Conservation (phyloP, 1,140 invertebrate species). For the Elymnias hypermnestra region DNA sequence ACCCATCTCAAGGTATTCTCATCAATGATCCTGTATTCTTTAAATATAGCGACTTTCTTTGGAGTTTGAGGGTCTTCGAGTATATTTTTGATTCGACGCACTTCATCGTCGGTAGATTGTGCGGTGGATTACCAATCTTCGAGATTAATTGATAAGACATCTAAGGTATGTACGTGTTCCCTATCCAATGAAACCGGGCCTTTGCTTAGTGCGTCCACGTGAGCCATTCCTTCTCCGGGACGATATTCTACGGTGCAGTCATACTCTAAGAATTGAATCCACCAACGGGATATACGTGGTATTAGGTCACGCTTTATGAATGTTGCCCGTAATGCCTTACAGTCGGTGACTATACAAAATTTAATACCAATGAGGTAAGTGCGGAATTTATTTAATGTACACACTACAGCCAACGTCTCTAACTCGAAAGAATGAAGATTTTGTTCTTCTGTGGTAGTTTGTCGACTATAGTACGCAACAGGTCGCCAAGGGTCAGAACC, state of each 20-base stretch:
- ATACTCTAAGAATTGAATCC: constrained; percentile 14
- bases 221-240: constrained; percentile 8
- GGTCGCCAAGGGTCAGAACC: background rate
- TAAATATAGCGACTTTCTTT: no score
- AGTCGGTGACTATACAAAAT: constrained; percentile 17
- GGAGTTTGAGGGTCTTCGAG: no score
- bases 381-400: constrained; percentile 11
- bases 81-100: no score
- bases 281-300: constrained; percentile 16
- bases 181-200: no score
- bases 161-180: no score
- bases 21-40: no score
- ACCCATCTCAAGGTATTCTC: constrained; percentile 41
- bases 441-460: constrained; percentile 10
- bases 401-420: constrained; percentile 12
- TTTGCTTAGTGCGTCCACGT: constrained; percentile 14
- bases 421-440: constrained; percentile 16
- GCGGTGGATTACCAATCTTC: no score
- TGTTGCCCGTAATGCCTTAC: constrained; percentile 9
- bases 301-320: constrained; percentile 11
- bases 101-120: no score
- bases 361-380: constrained; percentile 14
- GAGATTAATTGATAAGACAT: no score
- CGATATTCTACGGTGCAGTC: constrained; percentile 12
- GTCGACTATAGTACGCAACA: constrained; percentile 12